Evolutionary conservation across 1,140 invertebrate species (phyloP), one percentile per base, ranked within the genome.

Genomic region (Neoseiulus cucumeris): DNA sequence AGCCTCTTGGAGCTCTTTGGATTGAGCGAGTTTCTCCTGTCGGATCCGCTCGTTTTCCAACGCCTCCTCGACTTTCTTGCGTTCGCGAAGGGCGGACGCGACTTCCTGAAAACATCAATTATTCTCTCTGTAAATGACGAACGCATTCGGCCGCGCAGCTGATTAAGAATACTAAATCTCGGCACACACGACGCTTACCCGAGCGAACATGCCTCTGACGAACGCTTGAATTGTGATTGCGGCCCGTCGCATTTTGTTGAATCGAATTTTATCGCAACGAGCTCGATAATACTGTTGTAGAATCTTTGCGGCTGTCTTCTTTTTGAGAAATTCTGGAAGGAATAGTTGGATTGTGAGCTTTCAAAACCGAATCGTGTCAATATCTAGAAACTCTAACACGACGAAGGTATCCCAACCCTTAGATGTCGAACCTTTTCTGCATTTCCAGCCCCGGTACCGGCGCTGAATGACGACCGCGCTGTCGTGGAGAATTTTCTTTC

Each of bases 11-110:
- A 64, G 39, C 66, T 73, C 72, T 67, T 75, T 72, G 9, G 69
- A 72, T 44, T 66, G 71, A 22, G 72, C 74, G 22, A 59, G 51
- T 64, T 73, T 72, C 66, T 81, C 79, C 18, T 78, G 72, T 69
- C 76, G 76, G 55, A 66, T 67, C 69, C 80, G 76, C 73, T 86
- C 84, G 72, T 84, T 81, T 72, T 87, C 85, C 66, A 91, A 87
- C 78, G 93, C 89, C 72, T 91, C 87, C 75, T 95, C 90, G 29
- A 93, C 86, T n/a, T 85, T 79, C 70, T 85, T 81, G 86, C 91
- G 90, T 79, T 93, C 88, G 1, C 87, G 77, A 47, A 94, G 73
- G 1, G 89, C 87, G 6, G 84, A 77, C 0, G 91, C 91, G 9
- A 86, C 84, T 74, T 79, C 72, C 59, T 67, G 42, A 39, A 67